A percentile compares a stretch with the other conserved stretches of the same genome.
These are phyloP conservation scores for Parazoanthus swiftii DNA, from an alignment of 92 coral and sea anemone genomes.

Conservation along the genomic window DNA sequence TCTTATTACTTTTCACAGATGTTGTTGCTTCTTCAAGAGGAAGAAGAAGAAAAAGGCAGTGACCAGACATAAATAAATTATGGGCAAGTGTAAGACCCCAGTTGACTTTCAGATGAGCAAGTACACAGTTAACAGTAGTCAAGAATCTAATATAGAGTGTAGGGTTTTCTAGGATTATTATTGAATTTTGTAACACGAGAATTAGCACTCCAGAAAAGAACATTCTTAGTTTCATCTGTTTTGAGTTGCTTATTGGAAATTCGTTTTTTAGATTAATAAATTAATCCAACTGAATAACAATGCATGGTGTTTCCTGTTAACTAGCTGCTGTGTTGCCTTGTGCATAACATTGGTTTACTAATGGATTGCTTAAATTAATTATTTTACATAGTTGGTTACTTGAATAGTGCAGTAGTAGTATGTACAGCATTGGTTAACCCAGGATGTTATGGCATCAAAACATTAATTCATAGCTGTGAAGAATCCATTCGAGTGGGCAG, in stretches of 20 bases:
- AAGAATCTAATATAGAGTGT: conserved; percentile 23
- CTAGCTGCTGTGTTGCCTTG: background rate
- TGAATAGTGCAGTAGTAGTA: too few species aligned
- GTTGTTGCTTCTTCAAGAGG: conserved; percentile 96
- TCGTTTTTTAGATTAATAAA: background rate
- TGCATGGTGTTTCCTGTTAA: conserved; percentile 1
- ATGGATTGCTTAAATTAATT: background rate
- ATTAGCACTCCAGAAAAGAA: conserved; percentile 8
- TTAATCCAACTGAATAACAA: background rate
- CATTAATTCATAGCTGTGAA: background rate
- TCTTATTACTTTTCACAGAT: conserved; percentile 55
- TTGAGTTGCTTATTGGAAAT: background rate
- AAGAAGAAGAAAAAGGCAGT: conserved; percentile 89
- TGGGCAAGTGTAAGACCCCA: background rate
- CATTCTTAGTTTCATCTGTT: background rate
- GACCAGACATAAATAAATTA: conserved; percentile 75
- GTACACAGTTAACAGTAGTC: conserved; percentile 22
- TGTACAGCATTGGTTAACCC: background rate
- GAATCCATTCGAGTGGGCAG: background rate
- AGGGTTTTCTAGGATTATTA: conserved; percentile 39
- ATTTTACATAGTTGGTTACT: too few species aligned
- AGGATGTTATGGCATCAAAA: background rate
- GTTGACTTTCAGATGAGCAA: conserved; percentile 13
- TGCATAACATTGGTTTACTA: background rate
- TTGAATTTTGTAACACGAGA: conserved; percentile 32